Percentiles rank a stretch among this genome's conserved stretches.
These are phyloP conservation scores for Rhombomys opimus DNA, from an alignment of 2,113 vertebrate species.

Conservation along the genomic window DNA sequence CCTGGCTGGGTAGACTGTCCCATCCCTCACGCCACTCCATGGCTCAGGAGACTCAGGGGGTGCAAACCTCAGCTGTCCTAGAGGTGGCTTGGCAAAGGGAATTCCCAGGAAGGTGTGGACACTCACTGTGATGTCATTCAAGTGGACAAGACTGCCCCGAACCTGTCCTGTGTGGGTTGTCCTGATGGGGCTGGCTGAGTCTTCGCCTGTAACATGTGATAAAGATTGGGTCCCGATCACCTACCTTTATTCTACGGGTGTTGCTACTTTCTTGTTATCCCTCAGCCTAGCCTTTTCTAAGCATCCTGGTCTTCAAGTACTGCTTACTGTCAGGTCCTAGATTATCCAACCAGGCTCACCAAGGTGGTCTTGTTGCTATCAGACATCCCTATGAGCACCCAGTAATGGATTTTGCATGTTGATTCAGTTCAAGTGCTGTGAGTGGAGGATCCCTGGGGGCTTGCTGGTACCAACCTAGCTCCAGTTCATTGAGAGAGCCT, in stretches of 20 bases:
- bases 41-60: conserved; percentile 82
- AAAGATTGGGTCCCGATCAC: background rate
- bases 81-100: conserved; percentile 90
- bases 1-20: conserved; percentile 87
- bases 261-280: background rate
- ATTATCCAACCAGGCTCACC: background rate
- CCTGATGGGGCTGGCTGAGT: conserved; percentile 83
- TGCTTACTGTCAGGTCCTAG: background rate
- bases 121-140: conserved; percentile 84
- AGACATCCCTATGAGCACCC: background rate
- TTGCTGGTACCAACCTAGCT: background rate
- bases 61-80: background rate
- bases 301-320: background rate
- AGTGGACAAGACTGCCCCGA: conserved; percentile 83
- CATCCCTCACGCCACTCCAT: conserved; percentile 90
- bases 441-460: background rate
- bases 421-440: background rate
- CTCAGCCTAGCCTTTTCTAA: background rate
- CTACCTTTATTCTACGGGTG: background rate
- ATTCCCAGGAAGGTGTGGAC: conserved; percentile 34
- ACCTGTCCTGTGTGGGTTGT: conserved; percentile 85
- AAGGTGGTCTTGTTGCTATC: background rate
- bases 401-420: background rate
- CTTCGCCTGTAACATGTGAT: conserved; percentile 64
- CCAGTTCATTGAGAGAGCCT: background rate